A percentile compares a stretch with the other conserved stretches of the same genome.
Conservation (phyloP, 2,888 invertebrate genomes). For the Cordilura impudica region DNA sequence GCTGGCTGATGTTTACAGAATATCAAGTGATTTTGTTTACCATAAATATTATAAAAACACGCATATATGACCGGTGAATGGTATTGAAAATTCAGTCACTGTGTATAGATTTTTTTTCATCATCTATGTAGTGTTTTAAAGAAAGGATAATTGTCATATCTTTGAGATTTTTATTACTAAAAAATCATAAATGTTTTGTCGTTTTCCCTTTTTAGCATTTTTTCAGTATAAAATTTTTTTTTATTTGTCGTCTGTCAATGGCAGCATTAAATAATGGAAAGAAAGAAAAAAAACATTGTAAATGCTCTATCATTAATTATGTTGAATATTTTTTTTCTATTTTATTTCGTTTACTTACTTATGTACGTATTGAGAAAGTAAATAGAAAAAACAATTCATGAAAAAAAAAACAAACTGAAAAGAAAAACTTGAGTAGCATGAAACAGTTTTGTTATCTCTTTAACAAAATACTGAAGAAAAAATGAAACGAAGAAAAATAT, state of each 20-base stretch:
- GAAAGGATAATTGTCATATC: slow-evolving; percentile 21
- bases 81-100: background rate
- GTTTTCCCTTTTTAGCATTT: background rate
- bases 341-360: slow-evolving; percentile 12
- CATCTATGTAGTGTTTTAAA: background rate
- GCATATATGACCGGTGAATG: background rate
- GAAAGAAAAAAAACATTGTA: slow-evolving; percentile 12
- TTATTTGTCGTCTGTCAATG: slow-evolving; percentile 29
- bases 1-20: background rate
- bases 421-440: slow-evolving; percentile 21
- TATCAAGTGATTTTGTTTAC: background rate
- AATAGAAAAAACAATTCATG: background rate
- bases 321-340: slow-evolving; percentile 18
- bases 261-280: background rate
- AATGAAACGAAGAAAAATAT: background rate
- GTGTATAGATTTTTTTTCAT: background rate
- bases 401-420: background rate
- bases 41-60: background rate
- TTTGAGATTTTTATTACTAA: slow-evolving; percentile 22
- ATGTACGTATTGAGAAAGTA: background rate
- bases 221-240: background rate
- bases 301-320: slow-evolving; percentile 41
- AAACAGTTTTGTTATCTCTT: slow-evolving; percentile 15
- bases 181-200: slow-evolving; percentile 23
- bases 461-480: background rate